Evolutionary conservation across 2,113 vertebrate species (phyloP).

Genomic region (Onychostoma macrolepis): DNA sequence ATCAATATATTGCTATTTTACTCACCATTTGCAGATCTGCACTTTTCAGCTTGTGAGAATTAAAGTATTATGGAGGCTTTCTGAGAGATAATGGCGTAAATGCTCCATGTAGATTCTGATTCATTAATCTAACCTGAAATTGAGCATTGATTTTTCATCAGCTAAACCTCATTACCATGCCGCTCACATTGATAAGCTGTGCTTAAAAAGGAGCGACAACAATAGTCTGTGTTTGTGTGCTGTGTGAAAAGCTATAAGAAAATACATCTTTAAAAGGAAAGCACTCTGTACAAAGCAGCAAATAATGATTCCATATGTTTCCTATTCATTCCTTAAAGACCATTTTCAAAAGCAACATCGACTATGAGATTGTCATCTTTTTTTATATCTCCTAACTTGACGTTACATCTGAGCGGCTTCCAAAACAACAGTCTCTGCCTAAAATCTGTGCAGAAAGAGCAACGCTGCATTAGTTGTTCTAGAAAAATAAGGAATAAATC

Average conservation of each 20-base stretch:
- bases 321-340: neutral
- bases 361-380: neutral
- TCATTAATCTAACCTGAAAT: constrained; percentile 53
- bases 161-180: constrained; percentile 38
- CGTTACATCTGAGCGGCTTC: neutral
- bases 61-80: constrained; percentile 38
- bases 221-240: neutral
- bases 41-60: neutral
- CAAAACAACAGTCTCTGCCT: constrained; percentile 3
- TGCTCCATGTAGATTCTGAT: constrained; percentile 30
- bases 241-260: constrained; percentile 4
- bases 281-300: neutral
- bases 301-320: neutral
- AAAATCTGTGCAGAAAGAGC: constrained; percentile 20
- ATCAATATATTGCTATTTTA: neutral
- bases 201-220: constrained; percentile 22
- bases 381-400: neutral
- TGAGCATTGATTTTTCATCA: constrained; percentile 55
- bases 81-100: constrained; percentile 12
- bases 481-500: constrained; percentile 39
- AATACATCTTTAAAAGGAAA: constrained; percentile 42
- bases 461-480: neutral
- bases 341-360: neutral
- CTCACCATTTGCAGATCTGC: neutral
- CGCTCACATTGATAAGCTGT: constrained; percentile 33